phyloP scores from a whole-genome alignment of 2,113 vertebrate genomes.

The Mola mola region DNA sequence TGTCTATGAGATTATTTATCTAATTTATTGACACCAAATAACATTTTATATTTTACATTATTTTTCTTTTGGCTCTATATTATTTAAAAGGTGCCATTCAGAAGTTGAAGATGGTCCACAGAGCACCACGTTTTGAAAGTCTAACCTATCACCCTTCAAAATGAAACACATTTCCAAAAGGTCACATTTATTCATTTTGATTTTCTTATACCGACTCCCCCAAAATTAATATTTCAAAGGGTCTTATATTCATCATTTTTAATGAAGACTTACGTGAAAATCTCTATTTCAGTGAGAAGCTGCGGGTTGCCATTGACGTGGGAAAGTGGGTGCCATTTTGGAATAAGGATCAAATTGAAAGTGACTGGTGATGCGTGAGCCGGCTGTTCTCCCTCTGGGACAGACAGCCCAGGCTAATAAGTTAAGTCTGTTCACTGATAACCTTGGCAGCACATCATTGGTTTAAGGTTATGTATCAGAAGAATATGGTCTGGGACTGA shows the following conservation, averaged over 20 bases:
- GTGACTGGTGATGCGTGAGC: constrained; percentile 62
- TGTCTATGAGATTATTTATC: too few species aligned
- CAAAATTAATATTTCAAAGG: constrained; percentile 17
- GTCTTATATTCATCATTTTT: constrained; percentile 24
- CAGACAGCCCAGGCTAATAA: constrained; percentile 54
- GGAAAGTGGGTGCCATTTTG: constrained; percentile 37
- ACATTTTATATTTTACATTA: too few species aligned
- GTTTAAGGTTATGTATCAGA: constrained; percentile 51
- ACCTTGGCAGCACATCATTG: constrained; percentile 56
- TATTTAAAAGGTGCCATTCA: too few species aligned
- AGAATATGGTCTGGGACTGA: constrained; percentile 32
- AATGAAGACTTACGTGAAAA: constrained; percentile 10
- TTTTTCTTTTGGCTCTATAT: too few species aligned
- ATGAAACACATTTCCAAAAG: too few species aligned
- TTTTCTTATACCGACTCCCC: neutral
- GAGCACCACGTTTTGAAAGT: too few species aligned
- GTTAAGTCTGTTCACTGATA: constrained; percentile 52
- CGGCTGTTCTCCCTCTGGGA: constrained; percentile 50
- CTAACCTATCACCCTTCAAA: too few species aligned
- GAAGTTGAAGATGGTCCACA: too few species aligned
- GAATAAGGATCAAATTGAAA: constrained; percentile 44
- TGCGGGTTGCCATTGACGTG: constrained; percentile 34
- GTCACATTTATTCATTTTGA: too few species aligned
- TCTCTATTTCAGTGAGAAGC: constrained; percentile 20
- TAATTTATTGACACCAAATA: too few species aligned